Percentiles rank a stretch among this genome's conserved stretches.
These are phyloP conservation scores for Solea senegalensis DNA, from an alignment of 2,113 vertebrate species.

Conservation along the genomic window DNA sequence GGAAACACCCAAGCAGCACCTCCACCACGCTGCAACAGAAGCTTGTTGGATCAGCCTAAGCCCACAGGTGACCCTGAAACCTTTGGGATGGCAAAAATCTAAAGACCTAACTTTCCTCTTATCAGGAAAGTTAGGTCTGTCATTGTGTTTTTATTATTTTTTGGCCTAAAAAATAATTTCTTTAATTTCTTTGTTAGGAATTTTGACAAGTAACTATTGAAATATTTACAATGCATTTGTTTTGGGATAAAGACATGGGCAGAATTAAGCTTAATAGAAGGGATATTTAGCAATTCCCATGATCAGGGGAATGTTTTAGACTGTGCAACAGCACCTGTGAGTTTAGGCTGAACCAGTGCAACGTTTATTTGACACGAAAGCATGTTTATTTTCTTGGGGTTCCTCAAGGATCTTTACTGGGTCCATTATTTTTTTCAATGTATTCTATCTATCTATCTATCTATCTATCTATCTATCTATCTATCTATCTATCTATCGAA, in stretches of 20 bases:
- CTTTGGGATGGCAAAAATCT: background rate
- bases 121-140: background rate
- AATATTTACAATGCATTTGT: too few relatives aligned
- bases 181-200: too few relatives aligned
- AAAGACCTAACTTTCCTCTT: background rate
- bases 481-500: too few relatives aligned
- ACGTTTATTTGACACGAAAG: conserved; percentile 1
- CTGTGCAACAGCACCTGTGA: background rate
- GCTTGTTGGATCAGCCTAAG: conserved; percentile 30
- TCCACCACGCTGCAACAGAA: conserved; percentile 41
- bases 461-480: too few relatives aligned
- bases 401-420: conserved; percentile 21
- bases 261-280: background rate
- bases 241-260: background rate
- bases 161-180: background rate
- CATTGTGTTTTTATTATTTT: too few relatives aligned
- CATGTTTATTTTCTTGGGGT: background rate
- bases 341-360: conserved; percentile 43
- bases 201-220: too few relatives aligned
- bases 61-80: background rate
- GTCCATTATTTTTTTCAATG: background rate
- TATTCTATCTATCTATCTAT: too few relatives aligned
- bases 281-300: background rate
- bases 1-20: conserved; percentile 66
- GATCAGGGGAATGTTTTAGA: background rate